Conservation (phyloP, 92 coral and sea anemone genomes). For the Pocillopora grandis region DNA sequence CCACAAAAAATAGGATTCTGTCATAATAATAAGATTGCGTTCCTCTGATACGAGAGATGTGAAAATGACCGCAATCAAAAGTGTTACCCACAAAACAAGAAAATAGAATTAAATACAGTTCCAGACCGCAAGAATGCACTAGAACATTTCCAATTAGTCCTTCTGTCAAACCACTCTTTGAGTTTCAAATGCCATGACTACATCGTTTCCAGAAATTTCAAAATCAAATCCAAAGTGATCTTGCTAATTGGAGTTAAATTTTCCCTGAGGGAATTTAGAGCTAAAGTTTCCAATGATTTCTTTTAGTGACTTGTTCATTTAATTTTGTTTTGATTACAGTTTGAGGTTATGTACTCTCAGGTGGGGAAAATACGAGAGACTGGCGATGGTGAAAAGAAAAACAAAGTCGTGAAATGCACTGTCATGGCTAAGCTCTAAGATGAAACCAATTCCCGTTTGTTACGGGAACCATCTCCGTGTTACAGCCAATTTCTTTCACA, state of each 20-base stretch:
- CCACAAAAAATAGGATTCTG: background rate
- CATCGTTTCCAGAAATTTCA: background rate
- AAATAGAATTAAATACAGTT: background rate
- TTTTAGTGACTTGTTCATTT: slow-evolving; percentile 13
- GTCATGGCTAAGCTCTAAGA: background rate
- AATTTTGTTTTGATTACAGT: background rate
- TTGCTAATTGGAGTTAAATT: background rate
- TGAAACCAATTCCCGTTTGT: background rate
- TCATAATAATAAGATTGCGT: background rate
- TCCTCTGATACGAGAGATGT: background rate
- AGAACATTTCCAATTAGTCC: background rate
- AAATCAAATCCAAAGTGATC: background rate
- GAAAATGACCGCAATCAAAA: background rate
- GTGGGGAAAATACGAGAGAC: background rate
- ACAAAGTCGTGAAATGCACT: background rate
- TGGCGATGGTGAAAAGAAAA: background rate
- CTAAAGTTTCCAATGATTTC: background rate
- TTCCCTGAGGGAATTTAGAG: background rate
- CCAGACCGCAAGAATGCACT: slow-evolving; percentile 16
- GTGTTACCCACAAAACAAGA: background rate
- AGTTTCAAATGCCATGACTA: background rate
- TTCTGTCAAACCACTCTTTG: background rate
- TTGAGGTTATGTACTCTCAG: background rate
- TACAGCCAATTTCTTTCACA: background rate
- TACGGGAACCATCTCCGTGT: background rate